Percentiles rank a stretch among this genome's conserved stretches.
Evolutionary conservation across 2,113 vertebrate genomes (phyloP).

Genomic region (Aptenodytes forsteri): DNA sequence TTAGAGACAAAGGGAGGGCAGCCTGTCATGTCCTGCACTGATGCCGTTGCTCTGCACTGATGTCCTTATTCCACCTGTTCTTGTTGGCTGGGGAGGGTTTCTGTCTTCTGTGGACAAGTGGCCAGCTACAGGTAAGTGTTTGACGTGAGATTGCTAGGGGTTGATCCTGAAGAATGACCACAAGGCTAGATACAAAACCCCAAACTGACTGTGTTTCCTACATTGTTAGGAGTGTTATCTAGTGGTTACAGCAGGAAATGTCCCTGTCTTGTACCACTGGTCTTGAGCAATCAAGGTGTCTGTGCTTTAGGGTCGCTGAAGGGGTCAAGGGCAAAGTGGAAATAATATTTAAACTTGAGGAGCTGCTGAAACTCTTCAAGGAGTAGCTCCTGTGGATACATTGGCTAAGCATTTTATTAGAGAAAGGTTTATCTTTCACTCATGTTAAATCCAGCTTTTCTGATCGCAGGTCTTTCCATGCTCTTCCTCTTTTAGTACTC

Average conservation of each 20-base stretch:
- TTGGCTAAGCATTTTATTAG: neutral
- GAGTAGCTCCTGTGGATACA: neutral
- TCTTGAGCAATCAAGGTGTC: neutral
- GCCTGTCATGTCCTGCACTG: neutral
- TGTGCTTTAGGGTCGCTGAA: neutral
- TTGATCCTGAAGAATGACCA: neutral
- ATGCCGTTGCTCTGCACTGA: neutral
- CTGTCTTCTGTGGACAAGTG: neutral
- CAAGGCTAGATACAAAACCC: neutral
- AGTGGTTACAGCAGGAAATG: neutral
- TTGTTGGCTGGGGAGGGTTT: neutral
- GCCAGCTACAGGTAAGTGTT: neutral
- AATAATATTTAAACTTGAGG: neutral
- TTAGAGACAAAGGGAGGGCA: neutral
- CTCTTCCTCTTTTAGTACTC: neutral
- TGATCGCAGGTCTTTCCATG: neutral
- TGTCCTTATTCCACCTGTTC: neutral
- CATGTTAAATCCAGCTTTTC: neutral
- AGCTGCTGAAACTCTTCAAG: neutral
- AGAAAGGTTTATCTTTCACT: neutral
- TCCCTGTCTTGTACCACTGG: neutral
- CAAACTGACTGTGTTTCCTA: neutral
- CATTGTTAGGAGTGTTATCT: neutral
- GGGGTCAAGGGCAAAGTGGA: neutral
- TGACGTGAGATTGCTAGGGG: neutral